Evolutionary conservation across 2,797 vertebrate species (phyloP), one percentile per base, ranked within the genome.

Genomic region (Falco columbarius): DNA sequence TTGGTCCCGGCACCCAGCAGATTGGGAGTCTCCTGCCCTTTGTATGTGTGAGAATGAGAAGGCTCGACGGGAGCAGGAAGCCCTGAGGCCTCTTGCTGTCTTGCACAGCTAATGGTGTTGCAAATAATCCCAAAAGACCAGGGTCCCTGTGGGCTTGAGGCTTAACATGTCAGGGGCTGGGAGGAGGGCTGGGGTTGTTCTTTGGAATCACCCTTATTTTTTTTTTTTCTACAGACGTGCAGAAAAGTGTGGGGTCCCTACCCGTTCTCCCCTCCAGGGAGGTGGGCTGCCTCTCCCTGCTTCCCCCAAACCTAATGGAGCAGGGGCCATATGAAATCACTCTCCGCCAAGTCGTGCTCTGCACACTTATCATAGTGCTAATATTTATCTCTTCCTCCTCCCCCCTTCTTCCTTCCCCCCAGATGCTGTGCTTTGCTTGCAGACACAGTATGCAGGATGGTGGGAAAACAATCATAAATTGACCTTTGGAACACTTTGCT

Each of bases 401-500:
- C 12, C 8, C 2, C 2, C 18, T 47, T 38, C 11, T 58, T 38
- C 32, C 27, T 73, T 49, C 26, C 63, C 42, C 61, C 38, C 79
- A 46, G 72, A 73, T 92, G 54, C 52, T 83, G 75, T 47, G 63
- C 73, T 81, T 40, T 89, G 46, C 81, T 92, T 86, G 47, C 70
- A 87, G 56, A 84, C 55, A 46, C 47, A 30, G 16, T 42, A 36
- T 80, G 52, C 59, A 34, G 47, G 32, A 38, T 86, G 68, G 24
- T 84, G 80, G 77, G 47, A 90, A 29, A 58, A 84, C 77, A 63
- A 72, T 83, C 74, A 52, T 73, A 92, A 86, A 84, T 11, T 97
- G 95, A 95, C 96, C 96, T 97, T 88, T 95, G 96, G 62, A 67
- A 84, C 88, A 76, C 86, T 97, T 81, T 47, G 27, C 77, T 94